Conservation (phyloP, 2,888 invertebrate genomes). For the Leptinotarsa haldemani region DNA sequence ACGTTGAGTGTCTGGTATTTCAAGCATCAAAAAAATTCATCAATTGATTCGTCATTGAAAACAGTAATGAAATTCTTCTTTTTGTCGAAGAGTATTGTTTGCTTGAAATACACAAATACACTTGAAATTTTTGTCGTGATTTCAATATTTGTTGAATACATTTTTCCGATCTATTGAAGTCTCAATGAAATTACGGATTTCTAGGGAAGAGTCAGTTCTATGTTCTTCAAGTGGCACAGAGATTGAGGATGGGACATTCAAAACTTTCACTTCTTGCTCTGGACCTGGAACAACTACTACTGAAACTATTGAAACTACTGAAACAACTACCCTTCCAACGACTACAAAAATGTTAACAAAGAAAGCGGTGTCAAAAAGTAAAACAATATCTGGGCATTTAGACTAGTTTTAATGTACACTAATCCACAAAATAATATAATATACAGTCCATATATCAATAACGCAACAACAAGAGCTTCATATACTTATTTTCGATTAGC, state of each 20-base stretch:
- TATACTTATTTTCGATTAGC: constrained; percentile 42
- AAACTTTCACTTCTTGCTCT: constrained; percentile 46
- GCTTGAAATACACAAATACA: too few species aligned
- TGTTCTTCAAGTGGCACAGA: constrained; percentile 52
- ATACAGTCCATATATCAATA: constrained; percentile 61
- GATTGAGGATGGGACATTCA: constrained; percentile 56
- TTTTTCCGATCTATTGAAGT: too few species aligned
- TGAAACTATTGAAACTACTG: neutral
- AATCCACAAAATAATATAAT: constrained; percentile 65
- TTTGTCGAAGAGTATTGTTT: too few species aligned
- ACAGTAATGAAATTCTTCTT: too few species aligned
- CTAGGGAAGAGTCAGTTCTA: constrained; percentile 47
- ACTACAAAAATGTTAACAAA: neutral
- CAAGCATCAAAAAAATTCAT: too few species aligned
- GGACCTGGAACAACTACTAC: neutral
- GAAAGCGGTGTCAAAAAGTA: constrained; percentile 22
- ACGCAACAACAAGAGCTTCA: constrained; percentile 54
- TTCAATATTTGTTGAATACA: too few species aligned
- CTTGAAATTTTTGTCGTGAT: too few species aligned
- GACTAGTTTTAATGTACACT: constrained; percentile 63
- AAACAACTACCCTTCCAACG: neutral
- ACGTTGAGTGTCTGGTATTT: too few species aligned
- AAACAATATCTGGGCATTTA: constrained; percentile 55
- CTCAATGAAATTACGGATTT: neutral
- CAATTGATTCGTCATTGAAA: too few species aligned